Conservation (phyloP, 2,797 vertebrate genomes). For the Huso huso region DNA sequence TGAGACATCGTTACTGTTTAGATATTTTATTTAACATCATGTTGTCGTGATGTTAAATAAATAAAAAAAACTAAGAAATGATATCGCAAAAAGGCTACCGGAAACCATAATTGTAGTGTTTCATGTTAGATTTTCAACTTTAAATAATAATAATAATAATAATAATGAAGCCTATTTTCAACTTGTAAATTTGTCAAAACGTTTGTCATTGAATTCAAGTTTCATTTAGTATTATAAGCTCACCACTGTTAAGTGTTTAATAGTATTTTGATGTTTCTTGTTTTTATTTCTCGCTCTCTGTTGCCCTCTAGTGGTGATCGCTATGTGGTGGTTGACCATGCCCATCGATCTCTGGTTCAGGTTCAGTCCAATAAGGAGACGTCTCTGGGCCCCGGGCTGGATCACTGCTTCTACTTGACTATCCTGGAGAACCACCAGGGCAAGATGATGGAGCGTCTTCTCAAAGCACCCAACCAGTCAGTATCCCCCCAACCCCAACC, state of each 20-base stretch:
- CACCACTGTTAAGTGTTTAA: no score
- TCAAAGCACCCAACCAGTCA: constrained; percentile 74
- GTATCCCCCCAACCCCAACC: constrained; percentile 27
- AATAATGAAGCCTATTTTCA: no score
- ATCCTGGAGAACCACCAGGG: constrained; percentile 85
- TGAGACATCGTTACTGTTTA: no score
- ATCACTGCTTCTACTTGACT: constrained; percentile 70
- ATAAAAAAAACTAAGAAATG: no score
- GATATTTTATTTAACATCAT: background rate
- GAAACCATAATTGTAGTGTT: no score
- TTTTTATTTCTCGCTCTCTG: constrained; percentile 10
- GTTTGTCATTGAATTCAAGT: no score
- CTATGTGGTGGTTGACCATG: constrained; percentile 74
- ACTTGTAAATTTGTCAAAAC: no score
- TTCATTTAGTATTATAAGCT: no score
- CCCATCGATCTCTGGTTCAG: constrained; percentile 82
- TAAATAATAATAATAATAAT: background rate
- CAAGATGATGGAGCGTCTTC: constrained; percentile 60
- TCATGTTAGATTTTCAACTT: background rate
- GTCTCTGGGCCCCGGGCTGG: constrained; percentile 33
- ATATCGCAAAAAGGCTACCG: no score
- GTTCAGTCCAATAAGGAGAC: constrained; percentile 43
- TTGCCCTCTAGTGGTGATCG: constrained; percentile 58
- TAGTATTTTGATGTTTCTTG: background rate
- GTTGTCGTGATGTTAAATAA: background rate